Percentiles rank a stretch among this genome's conserved stretches.
These are phyloP conservation scores for Propithecus perrieri DNA, from an alignment of 2,797 vertebrate genomes.

Conservation along the genomic window DNA sequence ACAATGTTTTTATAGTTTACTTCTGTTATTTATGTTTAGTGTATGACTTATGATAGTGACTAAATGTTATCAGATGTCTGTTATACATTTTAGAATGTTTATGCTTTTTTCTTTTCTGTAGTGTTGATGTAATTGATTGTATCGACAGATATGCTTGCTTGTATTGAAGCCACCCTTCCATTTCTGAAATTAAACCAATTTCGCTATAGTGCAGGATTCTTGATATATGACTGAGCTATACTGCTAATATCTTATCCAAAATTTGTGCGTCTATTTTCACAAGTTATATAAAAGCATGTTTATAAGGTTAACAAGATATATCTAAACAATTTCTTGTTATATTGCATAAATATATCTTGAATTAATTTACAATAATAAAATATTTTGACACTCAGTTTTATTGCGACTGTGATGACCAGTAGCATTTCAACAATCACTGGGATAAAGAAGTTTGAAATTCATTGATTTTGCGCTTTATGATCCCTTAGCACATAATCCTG, in stretches of 20 bases:
- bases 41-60: not conserved
- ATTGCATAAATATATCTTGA: not conserved
- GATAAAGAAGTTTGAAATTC: not conserved
- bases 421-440: not conserved
- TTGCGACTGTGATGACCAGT: not conserved
- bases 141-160: not conserved
- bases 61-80: not conserved
- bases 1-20: not conserved
- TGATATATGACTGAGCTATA: not conserved
- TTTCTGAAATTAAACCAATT: not conserved
- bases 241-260: not conserved
- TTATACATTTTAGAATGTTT: not conserved
- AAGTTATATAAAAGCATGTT: not conserved
- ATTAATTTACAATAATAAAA: not conserved
- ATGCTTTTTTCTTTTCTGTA: not conserved
- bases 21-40: not conserved
- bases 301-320: not conserved
- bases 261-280: not conserved
- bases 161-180: not conserved
- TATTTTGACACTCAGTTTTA: not conserved
- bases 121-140: not conserved
- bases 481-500: not conserved
- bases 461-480: not conserved
- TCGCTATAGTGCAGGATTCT: not conserved
- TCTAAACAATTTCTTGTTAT: not conserved